Evolutionary conservation across 1,140 invertebrate species (phyloP), one percentile per base, ranked within the genome.

Genomic region (Arctopsyche grandis): DNA sequence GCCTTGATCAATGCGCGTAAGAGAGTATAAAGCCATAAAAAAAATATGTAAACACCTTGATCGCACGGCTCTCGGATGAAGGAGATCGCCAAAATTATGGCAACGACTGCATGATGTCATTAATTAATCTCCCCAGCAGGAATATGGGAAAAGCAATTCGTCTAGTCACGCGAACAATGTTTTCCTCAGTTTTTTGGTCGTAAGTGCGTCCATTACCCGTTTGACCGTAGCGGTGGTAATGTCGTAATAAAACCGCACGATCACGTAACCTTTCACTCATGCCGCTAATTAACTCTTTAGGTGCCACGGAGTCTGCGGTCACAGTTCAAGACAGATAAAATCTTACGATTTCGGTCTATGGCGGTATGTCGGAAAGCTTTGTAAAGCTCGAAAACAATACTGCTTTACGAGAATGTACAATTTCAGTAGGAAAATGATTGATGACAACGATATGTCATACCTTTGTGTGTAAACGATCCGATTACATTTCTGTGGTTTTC

Each of bases 151-250:
- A 21, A 66, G 9, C 24, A 66, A 66, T 66, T 66, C 21, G 60
- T 26, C 60, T 66, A 66, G 60, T 66, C 24, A 66, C 24, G 48
- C 48, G 10, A 52, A 52, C 48, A 52, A 52, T 52, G 4, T 52
- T 52, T 52, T 14, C 16, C 48, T 5, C 12, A 14, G 10, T 52
- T 52, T 52, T 14, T 52, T 52, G 12, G 48, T 52, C 10, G 29
- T 14, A 52, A 52, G 16, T 52, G 48, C 16, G 48, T 52, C 10
- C 48, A 14, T 52, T 52, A 12, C 48, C 16, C 48, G 48, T 52
- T 38, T 38, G 29, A 38, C 29, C 29, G 7, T 4, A 52, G 48
- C 48, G 16, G 48, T 52, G 48, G 29, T 38, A 38, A 38, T 38
- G 1, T 38, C 29, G 29, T 38, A 38, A 38, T 38, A 38, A 38